Conservation (phyloP, 2,888 invertebrate genomes). For the Ophion costatus region DNA sequence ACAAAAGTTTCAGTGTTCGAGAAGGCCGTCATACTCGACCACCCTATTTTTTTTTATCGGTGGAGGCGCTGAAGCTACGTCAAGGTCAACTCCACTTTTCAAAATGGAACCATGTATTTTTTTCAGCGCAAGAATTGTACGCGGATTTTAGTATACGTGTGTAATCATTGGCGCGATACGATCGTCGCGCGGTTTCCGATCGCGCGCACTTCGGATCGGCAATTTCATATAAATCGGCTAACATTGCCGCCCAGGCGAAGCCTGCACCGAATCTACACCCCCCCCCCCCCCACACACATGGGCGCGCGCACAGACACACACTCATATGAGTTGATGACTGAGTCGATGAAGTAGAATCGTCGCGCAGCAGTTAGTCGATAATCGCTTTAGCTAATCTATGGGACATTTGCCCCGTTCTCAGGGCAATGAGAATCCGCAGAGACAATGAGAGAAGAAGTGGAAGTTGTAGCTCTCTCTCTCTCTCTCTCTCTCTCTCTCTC, state of each 20-base stretch:
- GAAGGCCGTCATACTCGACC: too few relatives aligned
- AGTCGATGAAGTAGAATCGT: slow-evolving; percentile 67
- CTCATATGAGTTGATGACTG: background rate
- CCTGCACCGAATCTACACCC: background rate
- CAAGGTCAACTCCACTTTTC: too few relatives aligned
- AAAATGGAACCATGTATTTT: too few relatives aligned
- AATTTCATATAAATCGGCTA: slow-evolving; percentile 25
- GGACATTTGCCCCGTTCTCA: slow-evolving; percentile 65
- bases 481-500: slow-evolving; percentile 9
- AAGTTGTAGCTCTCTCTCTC: slow-evolving; percentile 49
- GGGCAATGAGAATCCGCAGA: background rate
- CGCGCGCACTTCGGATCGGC: background rate
- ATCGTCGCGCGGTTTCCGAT: slow-evolving; percentile 7
- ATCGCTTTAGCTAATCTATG: slow-evolving; percentile 70
- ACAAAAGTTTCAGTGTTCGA: too few relatives aligned
- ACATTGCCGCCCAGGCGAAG: slow-evolving; percentile 29
- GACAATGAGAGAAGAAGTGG: slow-evolving; percentile 38
- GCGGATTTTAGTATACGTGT: background rate
- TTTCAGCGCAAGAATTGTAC: slow-evolving; percentile 35
- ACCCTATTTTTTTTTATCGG: too few relatives aligned
- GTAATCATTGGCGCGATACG: slow-evolving; percentile 37
- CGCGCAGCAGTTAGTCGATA: slow-evolving; percentile 67
- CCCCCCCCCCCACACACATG: too few relatives aligned
- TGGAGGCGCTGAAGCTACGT: too few relatives aligned
- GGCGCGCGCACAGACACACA: too few relatives aligned